Percentiles rank a stretch among this genome's conserved stretches.
Evolutionary conservation across 2,113 vertebrate species (phyloP).

Genomic region (Delphinapterus leucas): DNA sequence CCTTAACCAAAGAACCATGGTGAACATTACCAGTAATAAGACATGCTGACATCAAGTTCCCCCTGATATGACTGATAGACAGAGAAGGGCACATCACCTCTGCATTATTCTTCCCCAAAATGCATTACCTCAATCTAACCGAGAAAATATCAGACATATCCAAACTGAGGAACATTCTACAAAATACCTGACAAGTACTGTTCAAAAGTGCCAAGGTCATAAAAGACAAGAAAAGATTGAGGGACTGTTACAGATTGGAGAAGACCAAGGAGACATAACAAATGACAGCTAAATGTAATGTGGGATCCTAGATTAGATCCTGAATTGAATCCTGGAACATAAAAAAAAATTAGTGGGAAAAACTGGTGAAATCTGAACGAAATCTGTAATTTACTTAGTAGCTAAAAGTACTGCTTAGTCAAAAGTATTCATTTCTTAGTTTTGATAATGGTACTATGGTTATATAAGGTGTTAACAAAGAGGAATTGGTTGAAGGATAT

Average conservation of each 20-base stretch:
- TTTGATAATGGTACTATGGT: neutral
- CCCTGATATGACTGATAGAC: neutral
- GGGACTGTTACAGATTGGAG: neutral
- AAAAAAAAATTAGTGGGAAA: neutral
- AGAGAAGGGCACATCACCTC: neutral
- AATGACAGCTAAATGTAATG: neutral
- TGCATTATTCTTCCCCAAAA: neutral
- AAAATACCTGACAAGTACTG: neutral
- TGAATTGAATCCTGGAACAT: neutral
- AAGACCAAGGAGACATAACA: neutral
- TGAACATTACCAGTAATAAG: neutral
- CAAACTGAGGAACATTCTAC: neutral
- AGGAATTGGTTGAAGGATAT: neutral
- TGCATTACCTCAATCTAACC: neutral
- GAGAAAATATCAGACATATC: slow-evolving; percentile 4
- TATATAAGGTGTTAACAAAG: neutral
- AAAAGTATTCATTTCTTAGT: slow-evolving; percentile 9
- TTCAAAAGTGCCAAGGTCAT: neutral
- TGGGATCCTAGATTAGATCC: neutral
- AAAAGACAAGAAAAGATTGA: neutral
- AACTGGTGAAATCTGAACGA: neutral
- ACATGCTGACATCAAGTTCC: neutral
- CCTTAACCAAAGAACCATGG: neutral
- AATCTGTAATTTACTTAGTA: neutral
- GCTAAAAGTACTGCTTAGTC: neutral